Conservation (phyloP, 2,113 vertebrate species). For the Meleagris gallopavo region DNA sequence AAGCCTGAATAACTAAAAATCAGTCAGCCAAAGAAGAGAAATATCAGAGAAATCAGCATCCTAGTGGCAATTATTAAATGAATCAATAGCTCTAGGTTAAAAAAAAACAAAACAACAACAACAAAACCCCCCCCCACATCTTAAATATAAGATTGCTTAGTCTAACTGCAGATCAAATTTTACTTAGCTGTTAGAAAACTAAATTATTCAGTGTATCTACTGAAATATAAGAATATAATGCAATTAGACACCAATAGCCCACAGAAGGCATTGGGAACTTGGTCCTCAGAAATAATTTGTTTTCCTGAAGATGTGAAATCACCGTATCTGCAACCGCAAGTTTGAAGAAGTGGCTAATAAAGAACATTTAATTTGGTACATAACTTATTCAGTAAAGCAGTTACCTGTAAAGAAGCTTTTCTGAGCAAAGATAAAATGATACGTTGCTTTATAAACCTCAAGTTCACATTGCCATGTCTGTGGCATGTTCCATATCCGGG, state of each 20-base stretch:
- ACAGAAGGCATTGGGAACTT: not conserved
- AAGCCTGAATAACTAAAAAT: not conserved
- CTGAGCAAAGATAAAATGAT: slow-evolving; percentile 98
- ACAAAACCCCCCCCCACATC: not conserved
- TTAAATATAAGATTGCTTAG: not conserved
- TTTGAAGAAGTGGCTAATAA: not conserved
- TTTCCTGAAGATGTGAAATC: not conserved
- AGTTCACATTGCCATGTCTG: slow-evolving; percentile 98
- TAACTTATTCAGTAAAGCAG: not conserved
- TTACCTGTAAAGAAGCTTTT: slow-evolving; percentile 98
- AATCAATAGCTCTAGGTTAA: not conserved
- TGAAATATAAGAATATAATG: not conserved
- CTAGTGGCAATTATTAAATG: not conserved
- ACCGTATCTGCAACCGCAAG: not conserved
- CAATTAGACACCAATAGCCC: not conserved
- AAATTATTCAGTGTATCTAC: not conserved
- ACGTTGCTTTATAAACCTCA: slow-evolving; percentile 98
- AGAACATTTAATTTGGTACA: not conserved
- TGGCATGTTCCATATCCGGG: slow-evolving; percentile 96
- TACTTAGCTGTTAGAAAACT: not conserved
- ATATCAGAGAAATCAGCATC: not conserved
- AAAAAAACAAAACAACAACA: not conserved
- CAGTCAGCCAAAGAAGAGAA: not conserved
- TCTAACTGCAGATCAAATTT: not conserved
- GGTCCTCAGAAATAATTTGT: not conserved